These are phyloP conservation scores for Lordiphosa clarofinis DNA, from an alignment of 1,140 invertebrate genomes.

Conservation along the genomic window DNA sequence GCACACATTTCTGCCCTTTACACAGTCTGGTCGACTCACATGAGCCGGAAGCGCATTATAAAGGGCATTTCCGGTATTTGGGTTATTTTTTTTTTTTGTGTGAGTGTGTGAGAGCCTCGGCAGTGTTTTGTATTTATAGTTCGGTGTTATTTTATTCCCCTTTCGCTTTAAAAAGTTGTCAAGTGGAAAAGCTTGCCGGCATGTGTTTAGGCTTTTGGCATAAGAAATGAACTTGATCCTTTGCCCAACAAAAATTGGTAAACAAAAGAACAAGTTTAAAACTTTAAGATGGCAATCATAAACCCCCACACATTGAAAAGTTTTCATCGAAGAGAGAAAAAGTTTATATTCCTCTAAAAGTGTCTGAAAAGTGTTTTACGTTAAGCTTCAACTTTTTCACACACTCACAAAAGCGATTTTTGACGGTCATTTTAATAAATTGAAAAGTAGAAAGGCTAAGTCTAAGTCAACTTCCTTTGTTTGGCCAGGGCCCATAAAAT, in stretches of 20 bases:
- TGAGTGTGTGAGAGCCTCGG: slow-evolving; percentile 1
- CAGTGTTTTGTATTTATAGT: slow-evolving; percentile 41
- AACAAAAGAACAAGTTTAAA: slow-evolving; percentile 8
- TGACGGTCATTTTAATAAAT: slow-evolving; percentile 77
- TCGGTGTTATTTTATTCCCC: slow-evolving; percentile 11
- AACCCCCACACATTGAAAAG: slow-evolving; percentile 20
- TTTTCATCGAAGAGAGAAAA: slow-evolving; percentile 16
- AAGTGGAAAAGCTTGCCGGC: slow-evolving; percentile 44
- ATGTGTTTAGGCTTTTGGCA: slow-evolving; percentile 43
- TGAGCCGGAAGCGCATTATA: slow-evolving; percentile 74
- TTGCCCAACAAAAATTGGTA: slow-evolving; percentile 31
- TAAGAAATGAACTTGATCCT: slow-evolving; percentile 54
- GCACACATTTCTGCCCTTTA: slow-evolving; percentile 8
- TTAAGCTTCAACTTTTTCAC: slow-evolving; percentile 49
- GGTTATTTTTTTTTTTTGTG: slow-evolving; percentile 21
- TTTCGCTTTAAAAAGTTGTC: slow-evolving; percentile 33
- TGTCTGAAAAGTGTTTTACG: slow-evolving; percentile 73
- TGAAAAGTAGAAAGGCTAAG: slow-evolving; percentile 50
- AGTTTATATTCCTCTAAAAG: slow-evolving; percentile 28
- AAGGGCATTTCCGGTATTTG: slow-evolving; percentile 75
- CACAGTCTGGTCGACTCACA: slow-evolving; percentile 51
- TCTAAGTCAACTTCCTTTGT: slow-evolving; percentile 33
- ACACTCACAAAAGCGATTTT: slow-evolving; percentile 54
- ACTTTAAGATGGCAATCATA: slow-evolving; percentile 19
- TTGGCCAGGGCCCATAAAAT: slow-evolving; percentile 68